Evolutionary conservation across 2,888 invertebrate species (phyloP), one percentile per base, ranked within the genome.

Genomic region (Charanyca ferruginea): DNA sequence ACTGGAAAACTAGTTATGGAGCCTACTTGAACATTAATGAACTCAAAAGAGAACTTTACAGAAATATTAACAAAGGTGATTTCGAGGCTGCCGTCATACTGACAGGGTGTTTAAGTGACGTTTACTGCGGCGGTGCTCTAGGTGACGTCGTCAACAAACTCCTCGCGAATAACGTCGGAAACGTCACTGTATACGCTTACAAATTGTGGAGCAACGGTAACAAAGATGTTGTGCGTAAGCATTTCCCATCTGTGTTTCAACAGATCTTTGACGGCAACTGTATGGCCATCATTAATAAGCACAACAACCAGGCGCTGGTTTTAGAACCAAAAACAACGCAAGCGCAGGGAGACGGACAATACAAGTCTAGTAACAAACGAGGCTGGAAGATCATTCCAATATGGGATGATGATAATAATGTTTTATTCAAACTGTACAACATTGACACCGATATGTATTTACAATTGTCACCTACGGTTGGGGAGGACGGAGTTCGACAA

Each of bases 181-280:
- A 45, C 25, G 44, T 64, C 28, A 45, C 64, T 1, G 23, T 16
- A 3, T 64, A 59, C 18, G 45, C 49, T 54, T 49, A 28, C 18
- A 64, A 59, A 45, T 13, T 71, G 18, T 71, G 71, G 71, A 49
- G 16, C n/a, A 70, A 6, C 22, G 16, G 41, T 45, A 0, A 32
- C 6, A 53, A 48, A 54, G 49, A 59, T 9, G 44, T 64, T 45
- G 49, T 71, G 16, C 25, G 38, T 18, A 41, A 35, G 11, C 47
- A 64, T 49, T 71, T 71, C 32, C 72, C 71, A 16, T 16, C 53
- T 13, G 47, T 44, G 11, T 71, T 71, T 28, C 23, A 54, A 16
- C 38, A 59, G 20, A 49, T 71, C 7, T 71, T 71, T 20, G 54
- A 45, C 13, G 71, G 58, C 11, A 41, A 59, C 18, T 13, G n/a